These are phyloP conservation scores for Triplophysa tibetana DNA, from an alignment of 2,113 vertebrate species.

Conservation along the genomic window DNA sequence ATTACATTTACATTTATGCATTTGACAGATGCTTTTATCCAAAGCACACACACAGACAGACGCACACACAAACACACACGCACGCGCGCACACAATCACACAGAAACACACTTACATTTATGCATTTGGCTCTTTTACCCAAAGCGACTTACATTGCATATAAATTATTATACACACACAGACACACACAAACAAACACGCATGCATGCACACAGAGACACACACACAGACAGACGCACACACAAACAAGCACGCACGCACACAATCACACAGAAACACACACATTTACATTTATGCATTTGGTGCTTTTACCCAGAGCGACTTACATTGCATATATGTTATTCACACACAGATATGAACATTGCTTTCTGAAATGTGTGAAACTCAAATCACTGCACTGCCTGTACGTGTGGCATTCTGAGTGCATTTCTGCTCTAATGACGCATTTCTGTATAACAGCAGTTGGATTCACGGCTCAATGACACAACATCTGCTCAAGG, in stretches of 20 bases:
- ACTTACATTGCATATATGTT: background rate
- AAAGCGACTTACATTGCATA: background rate
- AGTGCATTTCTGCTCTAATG: background rate
- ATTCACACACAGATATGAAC: background rate
- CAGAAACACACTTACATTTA: no score
- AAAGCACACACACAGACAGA: no score
- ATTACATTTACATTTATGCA: no score
- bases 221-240: background rate
- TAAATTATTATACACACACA: background rate
- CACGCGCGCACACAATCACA: no score
- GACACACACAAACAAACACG: no score
- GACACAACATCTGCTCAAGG: constrained; percentile 33
- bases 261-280: no score
- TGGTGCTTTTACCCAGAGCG: no score
- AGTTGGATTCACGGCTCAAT: background rate
- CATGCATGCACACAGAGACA: background rate
- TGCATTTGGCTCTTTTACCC: no score
- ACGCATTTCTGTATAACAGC: background rate
- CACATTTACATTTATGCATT: no score
- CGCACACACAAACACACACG: no score
- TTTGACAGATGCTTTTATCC: no score
- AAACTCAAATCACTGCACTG: background rate
- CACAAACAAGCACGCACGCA: background rate
- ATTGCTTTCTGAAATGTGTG: background rate
- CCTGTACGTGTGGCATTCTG: background rate